Evolutionary conservation across 2,888 invertebrate genomes (phyloP).

Genomic region (Cartodere bifasciata): DNA sequence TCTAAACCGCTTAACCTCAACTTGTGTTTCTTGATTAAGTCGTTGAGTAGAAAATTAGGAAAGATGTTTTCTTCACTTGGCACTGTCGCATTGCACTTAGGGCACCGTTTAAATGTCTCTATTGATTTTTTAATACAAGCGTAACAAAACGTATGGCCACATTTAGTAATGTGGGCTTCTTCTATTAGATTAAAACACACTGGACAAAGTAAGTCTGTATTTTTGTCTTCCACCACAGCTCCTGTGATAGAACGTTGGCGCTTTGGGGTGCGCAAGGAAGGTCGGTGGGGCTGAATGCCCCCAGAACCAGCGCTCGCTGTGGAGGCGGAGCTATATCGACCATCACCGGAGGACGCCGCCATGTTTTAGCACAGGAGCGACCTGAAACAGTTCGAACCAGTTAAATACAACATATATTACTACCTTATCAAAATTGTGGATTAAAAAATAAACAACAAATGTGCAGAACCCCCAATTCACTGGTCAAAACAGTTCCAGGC

Average conservation of each 20-base stretch:
- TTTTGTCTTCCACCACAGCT: conserved; percentile 56
- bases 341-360: conserved; percentile 34
- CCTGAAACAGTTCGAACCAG: conserved; percentile 40
- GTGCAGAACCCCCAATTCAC: neutral
- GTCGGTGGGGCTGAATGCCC: conserved; percentile 31
- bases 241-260: conserved; percentile 40
- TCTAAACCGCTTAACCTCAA: conserved; percentile 38
- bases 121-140: conserved; percentile 62
- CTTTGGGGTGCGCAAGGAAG: conserved; percentile 37
- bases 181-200: conserved; percentile 82
- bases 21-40: conserved; percentile 62
- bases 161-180: conserved; percentile 82
- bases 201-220: conserved; percentile 57
- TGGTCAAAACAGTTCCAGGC: neutral
- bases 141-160: conserved; percentile 87
- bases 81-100: conserved; percentile 67
- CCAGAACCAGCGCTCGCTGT: conserved; percentile 33
- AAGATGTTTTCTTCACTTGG: conserved; percentile 61
- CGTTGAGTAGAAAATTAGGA: conserved; percentile 77
- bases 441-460: conserved; percentile 1
- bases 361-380: conserved; percentile 21
- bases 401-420: conserved; percentile 1
- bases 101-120: conserved; percentile 57
- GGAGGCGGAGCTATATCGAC: conserved; percentile 36
- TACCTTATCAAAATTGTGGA: neutral